Evolutionary conservation across 2,113 vertebrate species (phyloP).

Genomic region (Morone chrysops): DNA sequence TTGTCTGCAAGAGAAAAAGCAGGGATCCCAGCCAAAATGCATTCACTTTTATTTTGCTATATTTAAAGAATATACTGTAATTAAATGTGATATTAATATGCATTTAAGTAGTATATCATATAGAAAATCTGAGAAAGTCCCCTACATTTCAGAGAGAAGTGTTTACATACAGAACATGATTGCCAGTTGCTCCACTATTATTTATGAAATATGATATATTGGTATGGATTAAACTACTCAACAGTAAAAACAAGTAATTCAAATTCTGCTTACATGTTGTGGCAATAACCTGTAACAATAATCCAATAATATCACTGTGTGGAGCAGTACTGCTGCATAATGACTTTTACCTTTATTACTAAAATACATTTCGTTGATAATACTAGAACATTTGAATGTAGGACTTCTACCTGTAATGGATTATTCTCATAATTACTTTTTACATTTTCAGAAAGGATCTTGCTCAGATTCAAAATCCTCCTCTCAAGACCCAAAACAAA

Average conservation of each 20-base stretch:
- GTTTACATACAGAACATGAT: no score
- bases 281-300: not conserved
- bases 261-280: not conserved
- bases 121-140: not conserved
- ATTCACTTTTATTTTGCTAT: not conserved
- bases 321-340: not conserved
- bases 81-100: not conserved
- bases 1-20: not conserved
- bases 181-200: no score
- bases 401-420: no score
- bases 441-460: not conserved
- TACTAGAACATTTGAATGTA: not conserved
- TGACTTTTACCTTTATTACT: not conserved
- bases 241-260: no score
- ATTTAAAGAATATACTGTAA: not conserved
- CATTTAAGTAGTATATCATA: not conserved
- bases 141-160: not conserved
- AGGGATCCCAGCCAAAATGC: conserved; percentile 1
- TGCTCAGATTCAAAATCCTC: not conserved
- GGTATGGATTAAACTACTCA: no score
- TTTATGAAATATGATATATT: no score
- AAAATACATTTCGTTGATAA: not conserved
- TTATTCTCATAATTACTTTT: not conserved
- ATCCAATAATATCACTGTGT: not conserved
- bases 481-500: not conserved